phyloP scores from a whole-genome alignment of 2,888 invertebrate genomes.

The Adelphocoris suturalis region DNA sequence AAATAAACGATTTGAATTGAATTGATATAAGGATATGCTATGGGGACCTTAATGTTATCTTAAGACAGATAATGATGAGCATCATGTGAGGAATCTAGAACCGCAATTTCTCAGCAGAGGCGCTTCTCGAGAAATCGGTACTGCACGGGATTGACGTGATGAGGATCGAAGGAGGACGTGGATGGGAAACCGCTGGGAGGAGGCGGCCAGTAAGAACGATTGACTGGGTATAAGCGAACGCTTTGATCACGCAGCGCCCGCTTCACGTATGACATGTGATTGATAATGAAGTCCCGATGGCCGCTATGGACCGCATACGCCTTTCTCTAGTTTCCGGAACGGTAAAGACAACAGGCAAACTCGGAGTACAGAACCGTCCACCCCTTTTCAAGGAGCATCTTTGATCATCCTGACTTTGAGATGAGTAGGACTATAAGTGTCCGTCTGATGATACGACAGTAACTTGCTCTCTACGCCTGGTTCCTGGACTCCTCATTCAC shows the following conservation, averaged over 20 bases:
- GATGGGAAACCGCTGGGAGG: not conserved
- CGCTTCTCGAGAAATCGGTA: not conserved
- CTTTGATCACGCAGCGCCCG: not conserved
- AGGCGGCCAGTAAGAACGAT: not conserved
- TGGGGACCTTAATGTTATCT: not conserved
- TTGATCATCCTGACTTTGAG: constrained; percentile 7
- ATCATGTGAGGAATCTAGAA: not conserved
- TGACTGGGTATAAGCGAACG: not conserved
- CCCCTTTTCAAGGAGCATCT: not conserved
- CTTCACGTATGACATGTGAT: constrained; percentile 26
- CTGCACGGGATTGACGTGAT: not conserved
- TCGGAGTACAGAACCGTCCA: not conserved
- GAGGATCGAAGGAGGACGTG: not conserved
- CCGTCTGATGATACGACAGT: no score
- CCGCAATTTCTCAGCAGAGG: not conserved
- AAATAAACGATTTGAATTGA: no score
- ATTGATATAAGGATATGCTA: no score
- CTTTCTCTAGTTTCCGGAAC: not conserved
- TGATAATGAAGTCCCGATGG: not conserved
- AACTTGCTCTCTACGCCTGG: no score
- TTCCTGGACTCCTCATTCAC: no score
- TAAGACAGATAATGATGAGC: not conserved
- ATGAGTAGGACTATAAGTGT: not conserved
- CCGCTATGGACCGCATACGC: not conserved
- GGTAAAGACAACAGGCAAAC: constrained; percentile 20